Base-by-base conservation (phyloP, 2,113 vertebrate genomes). In the Lichenostomus cassidix region DNA sequence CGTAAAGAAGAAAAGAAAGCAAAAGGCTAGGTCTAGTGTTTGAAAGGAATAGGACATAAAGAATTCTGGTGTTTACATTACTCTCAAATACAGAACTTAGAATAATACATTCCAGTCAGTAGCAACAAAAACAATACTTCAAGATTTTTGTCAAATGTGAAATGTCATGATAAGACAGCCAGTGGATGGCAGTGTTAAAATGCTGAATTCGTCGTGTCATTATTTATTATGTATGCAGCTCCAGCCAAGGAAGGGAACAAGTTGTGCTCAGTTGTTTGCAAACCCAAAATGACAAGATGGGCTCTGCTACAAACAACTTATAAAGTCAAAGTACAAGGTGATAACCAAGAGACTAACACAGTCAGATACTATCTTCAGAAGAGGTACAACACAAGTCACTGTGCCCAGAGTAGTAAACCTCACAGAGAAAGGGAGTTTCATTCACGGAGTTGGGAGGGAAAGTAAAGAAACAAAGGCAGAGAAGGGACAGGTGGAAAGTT, bases 141-240 rank as follows among this genome's bases (percentile, higher is more conserved):
- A 31, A 76, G 16, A 46, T 76, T 73, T 83, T 53, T 49, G 22
- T 83, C 29, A 67, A 84, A 56, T 50, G 6, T 13, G 12, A 37
- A 35, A 33, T 74, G 86, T 74, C 5, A 1, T 73, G 17, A 41
- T 46, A 25, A 83, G 39, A 28, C 25, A 58, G 58, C 70, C 90
- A 80, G 67, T 18, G 60, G 95, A 87, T 92, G 90, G 83, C 92
- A 94, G 75, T 81, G 73, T 31, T 80, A 15, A 76, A 75, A 28
- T 68, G 69, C 31, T 35, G 41, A 88, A 86, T 86, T 83, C 28
- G 44, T 70, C 0, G 2, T 69, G n/a, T 16, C 41, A 17, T 70
- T 52, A 46, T 70, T 81, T 78, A 28, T 42, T 46, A 35, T 31
- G 74, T 58, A 39, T 2, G 1, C 17, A 59, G 39, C 56, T 80